These are phyloP conservation scores for Sebastes fasciatus DNA, from an alignment of 2,113 vertebrate genomes.

Conservation along the genomic window DNA sequence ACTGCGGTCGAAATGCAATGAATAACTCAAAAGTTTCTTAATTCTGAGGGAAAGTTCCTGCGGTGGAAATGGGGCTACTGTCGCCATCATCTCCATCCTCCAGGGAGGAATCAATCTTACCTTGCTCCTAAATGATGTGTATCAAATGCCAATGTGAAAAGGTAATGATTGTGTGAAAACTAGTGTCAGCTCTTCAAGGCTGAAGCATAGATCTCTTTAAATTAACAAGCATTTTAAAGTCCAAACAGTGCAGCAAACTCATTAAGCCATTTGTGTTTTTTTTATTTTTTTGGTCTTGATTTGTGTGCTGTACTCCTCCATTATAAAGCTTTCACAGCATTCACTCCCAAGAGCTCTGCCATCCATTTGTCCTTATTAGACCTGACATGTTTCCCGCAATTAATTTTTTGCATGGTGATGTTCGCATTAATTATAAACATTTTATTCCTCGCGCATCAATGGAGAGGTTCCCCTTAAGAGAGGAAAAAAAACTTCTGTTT, in stretches of 20 bases:
- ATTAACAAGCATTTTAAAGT: conserved; percentile 16
- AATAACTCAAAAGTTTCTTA: too few species aligned
- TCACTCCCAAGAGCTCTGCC: conserved; percentile 12
- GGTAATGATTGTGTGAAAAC: conserved; percentile 1
- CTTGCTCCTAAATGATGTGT: neutral
- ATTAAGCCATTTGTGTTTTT: conserved; percentile 34
- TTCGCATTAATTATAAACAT: conserved; percentile 47
- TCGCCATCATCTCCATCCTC: neutral
- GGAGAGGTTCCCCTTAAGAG: conserved; percentile 25
- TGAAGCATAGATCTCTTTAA: conserved; percentile 12
- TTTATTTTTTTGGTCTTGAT: conserved; percentile 1
- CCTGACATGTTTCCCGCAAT: conserved; percentile 31
- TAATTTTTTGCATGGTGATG: conserved; percentile 36
- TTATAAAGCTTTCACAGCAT: conserved; percentile 24
- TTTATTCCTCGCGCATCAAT: conserved; percentile 39
- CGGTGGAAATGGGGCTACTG: too few species aligned
- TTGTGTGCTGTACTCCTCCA: conserved; percentile 12
- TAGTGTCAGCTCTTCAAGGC: neutral
- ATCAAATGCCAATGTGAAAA: conserved; percentile 1
- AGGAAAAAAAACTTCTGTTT: conserved; percentile 15
- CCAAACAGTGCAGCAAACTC: conserved; percentile 31
- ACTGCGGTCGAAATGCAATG: too few species aligned
- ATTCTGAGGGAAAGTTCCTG: too few species aligned
- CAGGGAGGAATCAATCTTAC: too few species aligned
- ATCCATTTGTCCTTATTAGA: conserved; percentile 43